Base-by-base conservation (phyloP, 2,113 vertebrate species). In the Antigone vipio region DNA sequence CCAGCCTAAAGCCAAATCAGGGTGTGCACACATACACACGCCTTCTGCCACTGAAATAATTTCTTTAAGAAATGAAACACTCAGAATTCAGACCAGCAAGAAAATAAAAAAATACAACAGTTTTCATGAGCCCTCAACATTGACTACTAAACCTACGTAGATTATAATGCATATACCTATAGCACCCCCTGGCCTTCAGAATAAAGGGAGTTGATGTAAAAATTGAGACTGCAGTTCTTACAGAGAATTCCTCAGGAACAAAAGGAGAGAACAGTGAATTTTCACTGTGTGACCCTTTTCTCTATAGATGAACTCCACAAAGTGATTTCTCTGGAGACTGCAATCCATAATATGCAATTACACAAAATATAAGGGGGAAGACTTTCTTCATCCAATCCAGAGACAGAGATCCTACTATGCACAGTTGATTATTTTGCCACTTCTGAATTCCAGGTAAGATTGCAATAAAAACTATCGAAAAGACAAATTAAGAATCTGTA, bases 111-210 rank as follows among this genome's bases (percentile, higher is more conserved):
- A 42, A 27, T 16, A 60, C 3, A 79, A 34, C 2, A 42, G 29
- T 35, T 60, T 75, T 89, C 24, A 44, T 18, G 9, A 84, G 26
- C 22, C 24, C 38, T 89, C 17, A 76, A 15, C n/a, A 18, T 4
- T 15, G 40, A 67, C 56, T 59, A 45, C 15, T 64, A 63, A 92
- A 44, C 26, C 40, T 47, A 42, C 56, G 49, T 0, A 83, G 49
- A 74, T 44, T 77, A 80, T 38, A 94, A 94, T 88, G 52, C 59
- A 58, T 64, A 96, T 93, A 95, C 35, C 15, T 95, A 95, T 53
- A 97, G 92, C 92, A 96, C 94, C 88, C 95, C 90, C 93, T 95
- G 93, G 81, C 90, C 92, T 97, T 76, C 83, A 93, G 60, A 91
- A 81, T 62, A 67, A 69, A 78, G 26, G 76, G 30, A 88, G 20